A percentile compares a stretch with the other conserved stretches of the same genome.
Evolutionary conservation across 2,113 vertebrate genomes (phyloP).

Genomic region (Maccullochella peelii): DNA sequence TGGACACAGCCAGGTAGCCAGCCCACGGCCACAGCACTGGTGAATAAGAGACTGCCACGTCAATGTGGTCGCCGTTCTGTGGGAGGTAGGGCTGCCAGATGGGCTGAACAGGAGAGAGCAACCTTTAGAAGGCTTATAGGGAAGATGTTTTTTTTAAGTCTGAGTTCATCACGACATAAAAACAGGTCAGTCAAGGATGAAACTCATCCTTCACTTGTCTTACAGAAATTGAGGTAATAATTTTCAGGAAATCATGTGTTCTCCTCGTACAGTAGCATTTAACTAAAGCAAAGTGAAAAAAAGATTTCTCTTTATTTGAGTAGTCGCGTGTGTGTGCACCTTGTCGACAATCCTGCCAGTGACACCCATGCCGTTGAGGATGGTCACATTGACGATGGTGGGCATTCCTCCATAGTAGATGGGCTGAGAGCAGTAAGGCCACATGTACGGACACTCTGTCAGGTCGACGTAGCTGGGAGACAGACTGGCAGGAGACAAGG

Average conservation of each 20-base stretch:
- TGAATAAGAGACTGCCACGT: slow-evolving; percentile 96
- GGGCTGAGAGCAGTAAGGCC: slow-evolving; percentile 99
- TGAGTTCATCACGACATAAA: slow-evolving; percentile 4
- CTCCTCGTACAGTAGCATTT: background rate
- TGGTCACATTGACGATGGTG: slow-evolving; percentile 96
- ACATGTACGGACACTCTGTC: slow-evolving; percentile 99
- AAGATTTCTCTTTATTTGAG: background rate
- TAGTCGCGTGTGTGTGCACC: slow-evolving; percentile 78
- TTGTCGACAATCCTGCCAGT: slow-evolving; percentile 96
- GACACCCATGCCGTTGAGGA: slow-evolving; percentile 99
- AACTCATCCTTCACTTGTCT: background rate
- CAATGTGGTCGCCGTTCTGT: slow-evolving; percentile 96
- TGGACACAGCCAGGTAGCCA: slow-evolving; percentile 96
- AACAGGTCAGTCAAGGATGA: background rate
- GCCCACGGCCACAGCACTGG: slow-evolving; percentile 97
- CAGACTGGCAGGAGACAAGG: slow-evolving; percentile 81
- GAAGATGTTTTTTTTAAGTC: background rate
- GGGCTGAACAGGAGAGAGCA: slow-evolving; percentile 84
- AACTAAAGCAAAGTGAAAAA: background rate
- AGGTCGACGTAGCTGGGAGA: slow-evolving; percentile 98
- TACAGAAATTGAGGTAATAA: background rate
- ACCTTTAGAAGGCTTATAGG: background rate
- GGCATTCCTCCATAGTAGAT: slow-evolving; percentile 99
- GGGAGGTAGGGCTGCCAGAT: slow-evolving; percentile 99
- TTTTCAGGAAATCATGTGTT: background rate